Evolutionary conservation across 1,140 invertebrate genomes (phyloP).

Genomic region (Micrasema longulum): DNA sequence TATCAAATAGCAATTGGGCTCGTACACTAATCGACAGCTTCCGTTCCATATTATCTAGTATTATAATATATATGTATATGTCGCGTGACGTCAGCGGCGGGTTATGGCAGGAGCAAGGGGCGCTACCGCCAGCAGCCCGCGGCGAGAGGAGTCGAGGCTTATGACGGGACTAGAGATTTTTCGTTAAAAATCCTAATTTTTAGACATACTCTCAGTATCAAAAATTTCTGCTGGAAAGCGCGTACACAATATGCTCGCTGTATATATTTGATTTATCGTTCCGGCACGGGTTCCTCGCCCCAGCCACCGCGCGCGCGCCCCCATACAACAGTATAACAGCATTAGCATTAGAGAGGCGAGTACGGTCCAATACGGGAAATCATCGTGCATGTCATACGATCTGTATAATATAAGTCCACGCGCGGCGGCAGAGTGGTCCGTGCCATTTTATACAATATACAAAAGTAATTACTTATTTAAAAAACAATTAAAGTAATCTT

Average conservation of each 20-base stretch:
- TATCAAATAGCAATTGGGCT: slow-evolving; percentile 41
- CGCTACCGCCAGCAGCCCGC: not conserved
- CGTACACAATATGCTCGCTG: slow-evolving; percentile 49
- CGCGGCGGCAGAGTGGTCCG: slow-evolving; percentile 55
- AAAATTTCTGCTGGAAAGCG: slow-evolving; percentile 51
- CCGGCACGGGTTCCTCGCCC: slow-evolving; percentile 18
- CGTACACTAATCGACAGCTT: slow-evolving; percentile 39
- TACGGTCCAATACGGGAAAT: slow-evolving; percentile 33
- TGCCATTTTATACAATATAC: slow-evolving; percentile 71
- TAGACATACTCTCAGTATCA: slow-evolving; percentile 48
- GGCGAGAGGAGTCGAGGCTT: slow-evolving; percentile 40
- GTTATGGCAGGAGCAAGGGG: slow-evolving; percentile 8
- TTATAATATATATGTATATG: slow-evolving; percentile 20
- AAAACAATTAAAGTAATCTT: slow-evolving; percentile 65
- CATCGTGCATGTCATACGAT: slow-evolving; percentile 24
- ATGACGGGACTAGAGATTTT: slow-evolving; percentile 52
- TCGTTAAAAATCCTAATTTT: slow-evolving; percentile 53
- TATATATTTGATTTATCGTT: slow-evolving; percentile 36
- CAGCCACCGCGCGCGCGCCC: not conserved
- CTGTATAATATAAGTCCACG: slow-evolving; percentile 12
- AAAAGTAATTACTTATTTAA: slow-evolving; percentile 71
- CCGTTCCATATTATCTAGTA: slow-evolving; percentile 37
- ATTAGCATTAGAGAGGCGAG: slow-evolving; percentile 38
- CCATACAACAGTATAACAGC: not conserved
- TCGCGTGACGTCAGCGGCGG: slow-evolving; percentile 5